phyloP scores from a whole-genome alignment of 1,140 invertebrate species.

The Probaryconus sp. region DNA sequence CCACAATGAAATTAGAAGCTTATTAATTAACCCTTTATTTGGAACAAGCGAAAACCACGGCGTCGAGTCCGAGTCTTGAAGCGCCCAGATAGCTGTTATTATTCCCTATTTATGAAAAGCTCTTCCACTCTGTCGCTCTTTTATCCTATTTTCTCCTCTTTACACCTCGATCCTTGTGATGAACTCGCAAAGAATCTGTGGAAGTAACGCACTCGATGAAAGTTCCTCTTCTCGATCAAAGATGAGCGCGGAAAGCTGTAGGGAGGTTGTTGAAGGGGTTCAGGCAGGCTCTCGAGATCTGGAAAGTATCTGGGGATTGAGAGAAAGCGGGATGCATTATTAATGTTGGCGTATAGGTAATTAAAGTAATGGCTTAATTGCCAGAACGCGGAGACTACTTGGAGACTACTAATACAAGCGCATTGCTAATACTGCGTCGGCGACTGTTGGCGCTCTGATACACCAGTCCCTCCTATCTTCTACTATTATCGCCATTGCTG shows the following conservation, averaged over 20 bases:
- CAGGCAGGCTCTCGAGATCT: conserved; percentile 47
- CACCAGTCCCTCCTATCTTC: too few relatives aligned
- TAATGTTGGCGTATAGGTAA: conserved; percentile 68
- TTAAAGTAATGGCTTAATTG: conserved; percentile 72
- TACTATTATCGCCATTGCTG: conserved; percentile 32
- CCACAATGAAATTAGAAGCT: conserved; percentile 71
- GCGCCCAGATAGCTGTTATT: too few relatives aligned
- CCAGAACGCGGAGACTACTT: conserved; percentile 58
- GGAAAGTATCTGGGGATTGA: conserved; percentile 56
- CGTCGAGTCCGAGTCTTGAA: conserved; percentile 62
- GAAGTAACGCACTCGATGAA: conserved; percentile 33
- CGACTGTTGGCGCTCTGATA: conserved; percentile 28
- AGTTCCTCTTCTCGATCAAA: conserved; percentile 54
- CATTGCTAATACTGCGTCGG: conserved; percentile 23
- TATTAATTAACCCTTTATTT: conserved; percentile 79
- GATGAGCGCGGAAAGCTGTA: conserved; percentile 39
- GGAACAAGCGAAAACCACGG: conserved; percentile 72
- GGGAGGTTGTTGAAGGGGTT: conserved; percentile 22
- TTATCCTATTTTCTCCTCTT: conserved; percentile 57
- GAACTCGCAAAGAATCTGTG: conserved; percentile 32
- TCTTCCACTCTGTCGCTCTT: conserved; percentile 28
- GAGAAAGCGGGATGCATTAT: conserved; percentile 66
- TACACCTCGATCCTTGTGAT: conserved; percentile 44
- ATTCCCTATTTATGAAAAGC: conserved; percentile 76
- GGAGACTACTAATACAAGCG: conserved; percentile 53